phyloP scores from a whole-genome alignment of 2,113 vertebrate genomes.

The Pungitius pungitius region DNA sequence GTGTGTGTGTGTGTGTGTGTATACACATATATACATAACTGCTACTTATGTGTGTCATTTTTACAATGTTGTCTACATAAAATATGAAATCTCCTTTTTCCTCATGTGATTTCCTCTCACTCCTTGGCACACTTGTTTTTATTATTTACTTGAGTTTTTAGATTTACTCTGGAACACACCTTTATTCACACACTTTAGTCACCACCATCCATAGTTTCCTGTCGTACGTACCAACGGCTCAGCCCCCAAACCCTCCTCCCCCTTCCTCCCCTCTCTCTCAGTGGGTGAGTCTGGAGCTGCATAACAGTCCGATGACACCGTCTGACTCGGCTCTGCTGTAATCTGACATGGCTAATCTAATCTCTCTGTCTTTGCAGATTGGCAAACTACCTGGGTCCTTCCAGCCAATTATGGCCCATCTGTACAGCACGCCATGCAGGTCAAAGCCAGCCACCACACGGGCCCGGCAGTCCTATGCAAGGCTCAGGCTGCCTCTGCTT shows the following conservation, averaged over 20 bases:
- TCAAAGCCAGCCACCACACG: constrained; percentile 29
- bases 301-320: constrained; percentile 40
- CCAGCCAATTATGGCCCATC: constrained; percentile 68
- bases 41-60: not conserved
- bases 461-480: constrained; percentile 31
- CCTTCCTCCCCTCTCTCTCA: constrained; percentile 35
- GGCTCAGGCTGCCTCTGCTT: constrained; percentile 64
- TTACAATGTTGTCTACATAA: not conserved
- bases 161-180: not conserved
- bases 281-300: constrained; percentile 59
- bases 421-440: constrained; percentile 47
- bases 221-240: not conserved
- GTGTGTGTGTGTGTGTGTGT: constrained; percentile 18
- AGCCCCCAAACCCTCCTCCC: not conserved
- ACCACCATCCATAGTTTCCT: not conserved
- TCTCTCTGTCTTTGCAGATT: constrained; percentile 56
- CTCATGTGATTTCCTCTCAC: not conserved
- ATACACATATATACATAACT: not conserved
- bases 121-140: not conserved
- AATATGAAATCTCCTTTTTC: not conserved
- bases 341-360: constrained; percentile 76
- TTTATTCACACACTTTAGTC: not conserved
- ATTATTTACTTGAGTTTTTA: not conserved
- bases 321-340: constrained; percentile 63
- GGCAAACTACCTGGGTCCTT: constrained; percentile 60